These are phyloP conservation scores for Pangasius krempfi DNA, from an alignment of 2,797 vertebrate genomes.

Conservation along the genomic window DNA sequence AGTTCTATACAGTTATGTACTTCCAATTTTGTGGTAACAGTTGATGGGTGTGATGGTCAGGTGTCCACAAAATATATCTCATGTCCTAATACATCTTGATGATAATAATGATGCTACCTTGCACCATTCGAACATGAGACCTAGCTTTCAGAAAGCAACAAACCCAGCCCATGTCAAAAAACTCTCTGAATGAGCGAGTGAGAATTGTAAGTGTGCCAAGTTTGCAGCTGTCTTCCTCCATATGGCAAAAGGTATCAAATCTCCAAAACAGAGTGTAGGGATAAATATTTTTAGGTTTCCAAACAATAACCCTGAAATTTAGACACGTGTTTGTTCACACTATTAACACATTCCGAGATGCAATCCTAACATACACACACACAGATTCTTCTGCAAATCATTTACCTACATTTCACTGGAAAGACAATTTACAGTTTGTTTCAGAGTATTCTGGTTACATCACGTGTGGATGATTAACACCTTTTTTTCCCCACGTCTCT, in stretches of 20 bases:
- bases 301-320: constrained; percentile 5
- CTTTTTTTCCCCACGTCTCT: background rate
- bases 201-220: background rate
- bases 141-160: background rate
- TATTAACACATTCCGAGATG: constrained; percentile 16
- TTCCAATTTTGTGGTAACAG: background rate
- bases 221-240: background rate
- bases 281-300: background rate
- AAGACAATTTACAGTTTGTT: background rate
- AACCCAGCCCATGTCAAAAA: too few species aligned
- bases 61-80: background rate
- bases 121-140: background rate
- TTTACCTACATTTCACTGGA: constrained; percentile 1
- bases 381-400: background rate
- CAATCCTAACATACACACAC: background rate
- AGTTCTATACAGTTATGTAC: background rate
- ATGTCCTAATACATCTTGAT: background rate
- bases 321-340: background rate
- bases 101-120: background rate
- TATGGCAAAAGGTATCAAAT: background rate
- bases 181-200: background rate
- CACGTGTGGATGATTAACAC: background rate
- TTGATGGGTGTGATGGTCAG: background rate
- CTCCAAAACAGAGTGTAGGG: background rate
- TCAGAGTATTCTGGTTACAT: background rate